Conservation (phyloP, 2,797 vertebrate genomes). For the Lindbergichthys nudifrons region DNA sequence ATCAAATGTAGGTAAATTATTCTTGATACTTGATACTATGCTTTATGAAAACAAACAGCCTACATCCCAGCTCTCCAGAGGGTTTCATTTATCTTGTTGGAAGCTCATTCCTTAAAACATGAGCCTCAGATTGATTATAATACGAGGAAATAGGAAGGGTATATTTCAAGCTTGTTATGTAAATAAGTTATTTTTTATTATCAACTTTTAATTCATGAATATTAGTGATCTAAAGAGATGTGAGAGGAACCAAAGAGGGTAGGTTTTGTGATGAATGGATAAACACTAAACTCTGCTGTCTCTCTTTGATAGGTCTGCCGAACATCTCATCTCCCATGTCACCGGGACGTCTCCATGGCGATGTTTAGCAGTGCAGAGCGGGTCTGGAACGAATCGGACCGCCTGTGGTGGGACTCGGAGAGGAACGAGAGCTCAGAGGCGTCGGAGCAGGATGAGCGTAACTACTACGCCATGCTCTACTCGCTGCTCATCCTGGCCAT, state of each 20-base stretch:
- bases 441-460: conserved; percentile 47
- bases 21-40: no score
- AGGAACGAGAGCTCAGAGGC: conserved; percentile 71
- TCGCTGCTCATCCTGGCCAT: conserved; percentile 92
- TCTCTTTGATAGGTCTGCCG: conserved; percentile 61
- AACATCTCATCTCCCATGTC: conserved; percentile 73
- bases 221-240: not conserved
- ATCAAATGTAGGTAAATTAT: no score
- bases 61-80: no score
- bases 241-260: conserved; percentile 3
- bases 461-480: conserved; percentile 93
- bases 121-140: no score
- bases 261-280: not conserved
- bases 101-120: no score
- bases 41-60: no score
- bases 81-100: no score
- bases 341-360: conserved; percentile 82
- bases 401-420: conserved; percentile 64
- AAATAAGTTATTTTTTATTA: no score
- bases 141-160: no score
- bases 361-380: conserved; percentile 81
- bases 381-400: conserved; percentile 83
- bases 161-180: no score
- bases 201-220: conserved; percentile 9
- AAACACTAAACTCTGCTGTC: conserved; percentile 13